phyloP scores from a whole-genome alignment of 2,113 vertebrate genomes.

The Ariopsis seemanni region DNA sequence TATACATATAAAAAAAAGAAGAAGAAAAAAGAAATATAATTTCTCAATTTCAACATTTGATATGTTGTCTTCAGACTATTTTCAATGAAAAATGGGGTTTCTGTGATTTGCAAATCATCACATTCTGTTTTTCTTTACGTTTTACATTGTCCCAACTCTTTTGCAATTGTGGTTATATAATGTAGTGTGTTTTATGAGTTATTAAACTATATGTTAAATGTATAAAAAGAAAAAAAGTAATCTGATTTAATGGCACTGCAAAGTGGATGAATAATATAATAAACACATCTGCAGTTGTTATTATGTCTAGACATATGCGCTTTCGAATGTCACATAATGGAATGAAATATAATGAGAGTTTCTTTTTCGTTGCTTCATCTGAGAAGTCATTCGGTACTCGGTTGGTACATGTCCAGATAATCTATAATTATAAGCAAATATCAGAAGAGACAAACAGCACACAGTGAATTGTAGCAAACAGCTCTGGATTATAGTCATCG shows the following conservation, averaged over 20 bases:
- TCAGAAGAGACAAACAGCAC: constrained; percentile 4
- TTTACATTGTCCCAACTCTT: too few species aligned
- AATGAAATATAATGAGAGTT: constrained; percentile 5
- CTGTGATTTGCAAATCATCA: too few species aligned
- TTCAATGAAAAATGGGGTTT: too few species aligned
- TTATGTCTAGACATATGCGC: constrained; percentile 10
- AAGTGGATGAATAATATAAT: background rate
- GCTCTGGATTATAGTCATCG: background rate
- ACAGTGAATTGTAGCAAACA: constrained; percentile 19
- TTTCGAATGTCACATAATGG: constrained; percentile 1
- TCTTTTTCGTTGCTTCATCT: background rate
- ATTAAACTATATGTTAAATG: background rate
- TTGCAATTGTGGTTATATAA: background rate
- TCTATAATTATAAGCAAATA: constrained; percentile 20
- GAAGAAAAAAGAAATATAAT: too few species aligned
- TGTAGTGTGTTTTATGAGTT: background rate
- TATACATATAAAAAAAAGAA: too few species aligned
- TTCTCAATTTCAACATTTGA: too few species aligned
- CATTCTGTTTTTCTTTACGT: too few species aligned
- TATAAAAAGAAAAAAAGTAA: background rate
- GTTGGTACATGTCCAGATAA: background rate
- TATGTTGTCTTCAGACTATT: too few species aligned
- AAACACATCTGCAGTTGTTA: background rate
- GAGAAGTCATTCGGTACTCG: background rate
- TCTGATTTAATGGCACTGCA: background rate